phyloP scores from a whole-genome alignment of 2,113 vertebrate species.

The Nanorana parkeri region DNA sequence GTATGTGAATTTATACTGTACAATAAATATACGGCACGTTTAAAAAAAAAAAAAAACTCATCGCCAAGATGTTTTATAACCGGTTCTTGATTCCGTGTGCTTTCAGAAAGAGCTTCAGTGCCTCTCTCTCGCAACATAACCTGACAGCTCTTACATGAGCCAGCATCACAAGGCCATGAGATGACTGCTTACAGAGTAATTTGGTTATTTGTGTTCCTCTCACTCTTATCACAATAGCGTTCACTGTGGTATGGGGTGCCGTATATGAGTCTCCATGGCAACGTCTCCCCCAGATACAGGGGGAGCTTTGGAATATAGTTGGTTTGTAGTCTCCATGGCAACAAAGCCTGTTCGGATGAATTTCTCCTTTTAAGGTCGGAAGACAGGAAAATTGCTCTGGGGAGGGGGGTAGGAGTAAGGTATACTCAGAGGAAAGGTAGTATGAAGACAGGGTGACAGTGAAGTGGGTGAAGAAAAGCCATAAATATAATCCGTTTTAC shows the following conservation, averaged over 20 bases:
- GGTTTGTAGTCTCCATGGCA: constrained; percentile 52
- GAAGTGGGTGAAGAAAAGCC: constrained; percentile 31
- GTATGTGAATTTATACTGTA: no score
- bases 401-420: constrained; percentile 27
- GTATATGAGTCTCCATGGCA: constrained; percentile 48
- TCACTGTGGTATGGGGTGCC: constrained; percentile 44
- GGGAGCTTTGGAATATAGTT: constrained; percentile 45
- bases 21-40: no score
- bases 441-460: constrained; percentile 44
- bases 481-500: background rate
- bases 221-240: constrained; percentile 46
- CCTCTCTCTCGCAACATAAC: background rate
- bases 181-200: constrained; percentile 37
- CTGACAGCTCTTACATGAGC: background rate
- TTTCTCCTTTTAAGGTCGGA: constrained; percentile 55
- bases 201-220: constrained; percentile 50
- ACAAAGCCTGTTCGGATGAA: constrained; percentile 49
- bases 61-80: background rate
- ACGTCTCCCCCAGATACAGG: constrained; percentile 48
- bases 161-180: background rate
- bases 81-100: background rate
- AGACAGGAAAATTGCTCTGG: constrained; percentile 37
- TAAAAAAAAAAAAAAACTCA: no score
- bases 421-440: constrained; percentile 43
- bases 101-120: background rate